phyloP scores from a whole-genome alignment of 1,140 invertebrate genomes.

The Anthonomus grandis region DNA sequence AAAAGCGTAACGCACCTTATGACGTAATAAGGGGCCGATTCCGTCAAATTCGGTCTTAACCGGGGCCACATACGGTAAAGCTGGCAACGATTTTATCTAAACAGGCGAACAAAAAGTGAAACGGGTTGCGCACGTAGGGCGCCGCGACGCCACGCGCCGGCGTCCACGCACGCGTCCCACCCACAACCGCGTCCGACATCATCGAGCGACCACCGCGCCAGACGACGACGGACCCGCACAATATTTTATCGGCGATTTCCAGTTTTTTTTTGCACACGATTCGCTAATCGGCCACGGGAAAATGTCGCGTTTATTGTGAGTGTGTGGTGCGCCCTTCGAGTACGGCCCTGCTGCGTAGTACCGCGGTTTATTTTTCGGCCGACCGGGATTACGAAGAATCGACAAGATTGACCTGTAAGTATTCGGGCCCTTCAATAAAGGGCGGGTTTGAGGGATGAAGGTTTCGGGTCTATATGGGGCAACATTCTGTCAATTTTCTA shows the following conservation, averaged over 20 bases:
- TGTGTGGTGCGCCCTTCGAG: constrained; percentile 3
- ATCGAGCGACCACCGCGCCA: constrained; percentile 10
- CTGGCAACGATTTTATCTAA: too few species aligned
- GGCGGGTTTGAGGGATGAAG: too few species aligned
- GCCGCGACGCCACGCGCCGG: constrained; percentile 13
- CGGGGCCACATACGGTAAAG: too few species aligned
- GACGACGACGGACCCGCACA: background rate
- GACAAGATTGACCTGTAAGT: constrained; percentile 21
- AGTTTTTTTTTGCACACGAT: constrained; percentile 20
- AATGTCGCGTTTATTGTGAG: constrained; percentile 1
- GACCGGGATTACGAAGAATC: background rate
- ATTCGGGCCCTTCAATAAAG: constrained; percentile 1
- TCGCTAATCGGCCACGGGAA: constrained; percentile 5
- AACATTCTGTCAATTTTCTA: background rate
- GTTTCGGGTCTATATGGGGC: constrained; percentile 5
- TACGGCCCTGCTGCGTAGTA: background rate
- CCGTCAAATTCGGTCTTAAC: too few species aligned
- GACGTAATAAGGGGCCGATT: too few species aligned
- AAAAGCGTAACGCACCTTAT: too few species aligned
- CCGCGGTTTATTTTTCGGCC: background rate
- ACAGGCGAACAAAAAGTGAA: too few species aligned
- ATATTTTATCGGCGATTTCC: background rate
- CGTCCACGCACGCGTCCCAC: constrained; percentile 19
- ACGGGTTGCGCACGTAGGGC: too few species aligned
- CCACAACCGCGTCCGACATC: constrained; percentile 21